phyloP scores from a whole-genome alignment of 2,113 vertebrate genomes.

The Guaruba guarouba region DNA sequence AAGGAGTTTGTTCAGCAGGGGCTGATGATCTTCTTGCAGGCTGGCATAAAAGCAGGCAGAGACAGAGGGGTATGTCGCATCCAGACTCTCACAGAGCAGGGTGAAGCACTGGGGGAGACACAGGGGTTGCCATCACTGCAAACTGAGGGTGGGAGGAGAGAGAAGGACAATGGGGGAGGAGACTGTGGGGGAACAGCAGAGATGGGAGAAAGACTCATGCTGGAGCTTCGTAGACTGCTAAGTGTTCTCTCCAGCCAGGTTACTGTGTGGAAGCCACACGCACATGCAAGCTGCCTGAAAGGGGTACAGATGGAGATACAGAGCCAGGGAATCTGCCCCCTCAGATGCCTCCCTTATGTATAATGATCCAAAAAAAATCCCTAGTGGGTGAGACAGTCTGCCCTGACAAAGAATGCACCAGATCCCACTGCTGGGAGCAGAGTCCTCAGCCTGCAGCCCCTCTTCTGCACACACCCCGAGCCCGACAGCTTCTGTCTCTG shows the following conservation, averaged over 20 bases:
- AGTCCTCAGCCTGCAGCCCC: not conserved
- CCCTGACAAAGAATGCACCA: not conserved
- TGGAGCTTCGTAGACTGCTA: not conserved
- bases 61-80: constrained; percentile 5
- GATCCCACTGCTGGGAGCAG: not conserved
- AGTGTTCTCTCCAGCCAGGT: not conserved
- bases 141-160: not conserved
- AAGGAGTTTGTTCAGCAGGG: constrained; percentile 64
- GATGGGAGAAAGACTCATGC: not conserved
- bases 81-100: constrained; percentile 71
- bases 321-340: not conserved
- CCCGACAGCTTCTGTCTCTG: not conserved
- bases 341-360: not conserved
- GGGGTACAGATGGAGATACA: not conserved
- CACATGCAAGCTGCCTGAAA: not conserved
- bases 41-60: constrained; percentile 69
- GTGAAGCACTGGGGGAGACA: constrained; percentile 69
- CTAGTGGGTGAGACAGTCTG: not conserved
- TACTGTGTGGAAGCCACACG: not conserved
- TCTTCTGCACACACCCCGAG: not conserved
- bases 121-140: not conserved
- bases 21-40: constrained; percentile 54
- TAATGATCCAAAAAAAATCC: not conserved
- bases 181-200: not conserved
- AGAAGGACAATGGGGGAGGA: not conserved